Conservation (phyloP, 2,888 invertebrate species). For the Pachydiplax longipennis region DNA sequence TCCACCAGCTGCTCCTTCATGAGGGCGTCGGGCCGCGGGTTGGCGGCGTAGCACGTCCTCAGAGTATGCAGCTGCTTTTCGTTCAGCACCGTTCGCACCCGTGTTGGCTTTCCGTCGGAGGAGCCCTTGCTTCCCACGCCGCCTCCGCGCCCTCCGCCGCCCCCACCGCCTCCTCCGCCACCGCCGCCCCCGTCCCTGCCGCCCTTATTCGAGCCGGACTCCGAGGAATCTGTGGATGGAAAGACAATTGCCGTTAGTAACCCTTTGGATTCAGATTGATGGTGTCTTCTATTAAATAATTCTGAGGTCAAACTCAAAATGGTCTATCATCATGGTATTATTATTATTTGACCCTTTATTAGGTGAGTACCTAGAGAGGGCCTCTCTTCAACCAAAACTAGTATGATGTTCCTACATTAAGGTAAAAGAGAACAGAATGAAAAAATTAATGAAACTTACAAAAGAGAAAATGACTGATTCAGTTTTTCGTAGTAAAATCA, state of each 20-base stretch:
- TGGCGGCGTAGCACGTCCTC: conserved; percentile 96
- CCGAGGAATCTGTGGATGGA: conserved; percentile 82
- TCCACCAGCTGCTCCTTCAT: conserved; percentile 99
- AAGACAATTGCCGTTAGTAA: conserved; percentile 2
- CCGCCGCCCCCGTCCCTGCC: conserved; percentile 59
- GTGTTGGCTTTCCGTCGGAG: conserved; percentile 93
- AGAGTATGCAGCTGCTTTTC: conserved; percentile 98
- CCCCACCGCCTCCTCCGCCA: conserved; percentile 59
- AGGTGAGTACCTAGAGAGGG: too few relatives aligned
- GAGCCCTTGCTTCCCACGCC: conserved; percentile 59
- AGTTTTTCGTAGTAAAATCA: too few relatives aligned
- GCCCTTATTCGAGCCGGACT: conserved; percentile 88
- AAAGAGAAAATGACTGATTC: too few relatives aligned
- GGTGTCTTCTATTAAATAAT: too few relatives aligned
- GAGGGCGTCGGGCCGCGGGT: conserved; percentile 97
- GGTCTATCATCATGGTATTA: too few relatives aligned
- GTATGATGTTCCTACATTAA: too few relatives aligned
- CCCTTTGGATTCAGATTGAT: too few relatives aligned
- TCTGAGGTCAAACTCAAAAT: too few relatives aligned
- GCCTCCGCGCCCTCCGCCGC: conserved; percentile 61
- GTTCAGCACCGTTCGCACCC: conserved; percentile 97
- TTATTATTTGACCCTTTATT: too few relatives aligned
- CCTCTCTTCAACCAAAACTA: too few relatives aligned
- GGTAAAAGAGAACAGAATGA: too few relatives aligned
- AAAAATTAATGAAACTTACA: too few relatives aligned